Evolutionary conservation across 1,140 invertebrate genomes (phyloP).

Genomic region (Drosophila ercepeae): DNA sequence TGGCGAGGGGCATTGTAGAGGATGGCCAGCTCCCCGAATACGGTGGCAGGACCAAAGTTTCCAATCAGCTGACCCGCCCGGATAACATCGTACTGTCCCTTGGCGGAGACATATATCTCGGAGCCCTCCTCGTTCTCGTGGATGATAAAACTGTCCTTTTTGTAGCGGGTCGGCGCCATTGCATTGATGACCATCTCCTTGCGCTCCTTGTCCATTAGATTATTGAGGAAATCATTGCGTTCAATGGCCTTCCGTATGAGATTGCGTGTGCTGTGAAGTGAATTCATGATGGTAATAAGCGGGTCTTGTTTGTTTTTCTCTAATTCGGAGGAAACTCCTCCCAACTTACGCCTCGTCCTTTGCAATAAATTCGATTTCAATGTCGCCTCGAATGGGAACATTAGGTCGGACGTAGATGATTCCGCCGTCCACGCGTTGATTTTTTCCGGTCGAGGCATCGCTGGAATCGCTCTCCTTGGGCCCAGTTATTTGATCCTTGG

Average conservation of each 20-base stretch:
- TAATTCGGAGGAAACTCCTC: constrained; percentile 14
- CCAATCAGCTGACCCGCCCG: constrained; percentile 91
- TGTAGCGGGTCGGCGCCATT: constrained; percentile 93
- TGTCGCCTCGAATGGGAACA: constrained; percentile 70
- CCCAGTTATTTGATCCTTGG: constrained; percentile 56
- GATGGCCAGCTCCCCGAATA: constrained; percentile 97
- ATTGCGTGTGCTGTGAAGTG: constrained; percentile 83
- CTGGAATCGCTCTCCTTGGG: constrained; percentile 33
- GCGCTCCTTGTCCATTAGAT: constrained; percentile 93
- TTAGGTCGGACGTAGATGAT: constrained; percentile 77
- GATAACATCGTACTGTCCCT: constrained; percentile 94
- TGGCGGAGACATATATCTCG: constrained; percentile 92
- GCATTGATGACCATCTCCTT: constrained; percentile 94
- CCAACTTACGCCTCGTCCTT: constrained; percentile 82
- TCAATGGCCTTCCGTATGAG: constrained; percentile 87
- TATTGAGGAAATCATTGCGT: constrained; percentile 96
- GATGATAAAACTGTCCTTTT: constrained; percentile 91
- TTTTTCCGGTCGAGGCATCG: constrained; percentile 39
- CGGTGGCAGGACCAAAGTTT: constrained; percentile 92
- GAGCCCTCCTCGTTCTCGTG: constrained; percentile 93
- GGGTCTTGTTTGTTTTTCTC: constrained; percentile 32
- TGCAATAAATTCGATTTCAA: constrained; percentile 75
- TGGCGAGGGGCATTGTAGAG: constrained; percentile 96
- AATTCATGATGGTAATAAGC: constrained; percentile 32
- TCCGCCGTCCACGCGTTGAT: constrained; percentile 74